Evolutionary conservation across 2,113 vertebrate species (phyloP).

Genomic region (Lycaon pictus): DNA sequence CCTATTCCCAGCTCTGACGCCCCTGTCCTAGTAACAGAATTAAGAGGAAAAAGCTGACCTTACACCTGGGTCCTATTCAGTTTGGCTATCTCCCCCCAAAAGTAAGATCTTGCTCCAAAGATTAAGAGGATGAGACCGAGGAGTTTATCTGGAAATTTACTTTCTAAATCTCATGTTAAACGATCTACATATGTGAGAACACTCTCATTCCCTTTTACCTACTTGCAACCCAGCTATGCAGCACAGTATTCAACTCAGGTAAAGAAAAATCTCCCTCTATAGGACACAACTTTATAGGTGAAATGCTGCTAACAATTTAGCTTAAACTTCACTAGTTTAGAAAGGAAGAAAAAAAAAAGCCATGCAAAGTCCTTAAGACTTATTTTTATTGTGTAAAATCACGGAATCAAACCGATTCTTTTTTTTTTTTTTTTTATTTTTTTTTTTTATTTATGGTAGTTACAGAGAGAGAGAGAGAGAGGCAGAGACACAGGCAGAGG

Average conservation of each 20-base stretch:
- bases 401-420: background rate
- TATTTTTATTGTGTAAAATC: conserved; percentile 51
- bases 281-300: background rate
- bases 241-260: background rate
- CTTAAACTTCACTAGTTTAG: background rate
- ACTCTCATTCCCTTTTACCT: background rate
- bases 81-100: background rate
- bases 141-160: background rate
- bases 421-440: too few species aligned
- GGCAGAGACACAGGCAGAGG: too few species aligned
- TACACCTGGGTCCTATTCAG: background rate
- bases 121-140: background rate
- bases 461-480: too few species aligned
- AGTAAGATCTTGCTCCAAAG: background rate
- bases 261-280: background rate
- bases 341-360: background rate
- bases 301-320: background rate
- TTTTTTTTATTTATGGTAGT: too few species aligned
- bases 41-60: background rate
- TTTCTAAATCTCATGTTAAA: background rate
- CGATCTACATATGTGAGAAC: background rate
- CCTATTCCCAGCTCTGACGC: background rate
- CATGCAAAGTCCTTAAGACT: background rate
- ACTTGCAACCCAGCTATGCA: background rate
- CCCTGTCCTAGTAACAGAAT: background rate